phyloP scores from a whole-genome alignment of 2,113 vertebrate genomes.

The Oostethus manadensis region DNA sequence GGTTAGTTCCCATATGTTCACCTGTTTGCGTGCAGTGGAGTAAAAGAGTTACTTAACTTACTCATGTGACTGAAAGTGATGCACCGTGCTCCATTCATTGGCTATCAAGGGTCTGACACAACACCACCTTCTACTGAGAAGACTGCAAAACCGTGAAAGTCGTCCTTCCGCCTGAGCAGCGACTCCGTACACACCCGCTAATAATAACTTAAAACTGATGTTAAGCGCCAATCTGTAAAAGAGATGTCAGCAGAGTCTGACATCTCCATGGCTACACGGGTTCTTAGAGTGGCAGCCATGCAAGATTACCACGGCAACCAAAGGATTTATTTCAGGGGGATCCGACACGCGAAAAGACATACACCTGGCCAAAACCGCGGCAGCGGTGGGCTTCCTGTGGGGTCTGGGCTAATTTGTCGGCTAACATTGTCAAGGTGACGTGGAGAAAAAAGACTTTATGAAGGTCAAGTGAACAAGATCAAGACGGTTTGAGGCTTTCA shows the following conservation, averaged over 20 bases:
- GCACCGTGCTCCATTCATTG: too few species aligned
- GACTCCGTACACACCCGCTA: background rate
- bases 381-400: too few species aligned
- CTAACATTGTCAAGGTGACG: background rate
- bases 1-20: too few species aligned
- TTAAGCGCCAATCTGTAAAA: constrained; percentile 29
- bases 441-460: background rate
- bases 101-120: background rate
- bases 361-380: too few species aligned
- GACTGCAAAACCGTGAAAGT: constrained; percentile 27
- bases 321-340: constrained; percentile 14
- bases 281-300: constrained; percentile 62
- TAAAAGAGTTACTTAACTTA: too few species aligned
- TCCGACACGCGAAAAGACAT: constrained; percentile 14
- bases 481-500: constrained; percentile 25
- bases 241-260: constrained; percentile 29
- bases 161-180: constrained; percentile 7
- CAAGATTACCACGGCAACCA: constrained; percentile 55
- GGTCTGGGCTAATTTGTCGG: background rate
- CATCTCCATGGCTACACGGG: constrained; percentile 58
- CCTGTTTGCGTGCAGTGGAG: too few species aligned
- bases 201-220: constrained; percentile 16
- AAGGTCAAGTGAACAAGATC: background rate
- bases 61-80: too few species aligned
- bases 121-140: background rate